Base-by-base conservation (phyloP, 2,888 invertebrate species). In the Orthonevra nobilis region DNA sequence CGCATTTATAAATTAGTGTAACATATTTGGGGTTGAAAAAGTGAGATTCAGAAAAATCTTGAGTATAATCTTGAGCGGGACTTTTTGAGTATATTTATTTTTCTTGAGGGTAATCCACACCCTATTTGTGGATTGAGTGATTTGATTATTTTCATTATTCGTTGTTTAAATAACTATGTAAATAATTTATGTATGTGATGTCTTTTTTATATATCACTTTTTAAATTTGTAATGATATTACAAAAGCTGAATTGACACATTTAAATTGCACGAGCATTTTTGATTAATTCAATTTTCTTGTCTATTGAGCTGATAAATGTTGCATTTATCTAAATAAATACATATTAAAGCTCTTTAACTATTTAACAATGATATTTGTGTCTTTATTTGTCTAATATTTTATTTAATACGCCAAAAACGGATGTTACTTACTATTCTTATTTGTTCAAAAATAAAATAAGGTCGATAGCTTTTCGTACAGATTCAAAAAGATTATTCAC, bases 181-280 rank as follows among this genome's bases (percentile, higher is more conserved):
- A 38, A 28, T 50, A 23, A n/a, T n/a, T n/a, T n/a, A n/a, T n/a
- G n/a, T n/a, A n/a, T n/a, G n/a, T n/a, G n/a, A n/a, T n/a, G n/a
- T n/a, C n/a, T n/a, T n/a, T n/a, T n/a, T n/a, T n/a, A n/a, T n/a
- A n/a, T n/a, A n/a, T n/a, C n/a, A n/a, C n/a, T n/a, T n/a, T n/a
- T n/a, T n/a, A n/a, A n/a, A n/a, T n/a, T n/a, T n/a, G n/a, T n/a
- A n/a, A n/a, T n/a, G n/a, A n/a, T n/a, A n/a, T n/a, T n/a, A n/a
- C n/a, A n/a, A n/a, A n/a, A n/a, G n/a, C n/a, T n/a, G 15, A 73
- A 73, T 74, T 74, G 73, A 74, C 73, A 38, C 56, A 42, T 28
- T 50, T 30, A 38, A 74, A 68, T 74, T 74, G 73, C 73, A 60
- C 73, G 58, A 73, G 26, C 2, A 6, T 34, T 44, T 50, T 50